Evolutionary conservation across 2,113 vertebrate species (phyloP).

Genomic region (Pithys albifrons): DNA sequence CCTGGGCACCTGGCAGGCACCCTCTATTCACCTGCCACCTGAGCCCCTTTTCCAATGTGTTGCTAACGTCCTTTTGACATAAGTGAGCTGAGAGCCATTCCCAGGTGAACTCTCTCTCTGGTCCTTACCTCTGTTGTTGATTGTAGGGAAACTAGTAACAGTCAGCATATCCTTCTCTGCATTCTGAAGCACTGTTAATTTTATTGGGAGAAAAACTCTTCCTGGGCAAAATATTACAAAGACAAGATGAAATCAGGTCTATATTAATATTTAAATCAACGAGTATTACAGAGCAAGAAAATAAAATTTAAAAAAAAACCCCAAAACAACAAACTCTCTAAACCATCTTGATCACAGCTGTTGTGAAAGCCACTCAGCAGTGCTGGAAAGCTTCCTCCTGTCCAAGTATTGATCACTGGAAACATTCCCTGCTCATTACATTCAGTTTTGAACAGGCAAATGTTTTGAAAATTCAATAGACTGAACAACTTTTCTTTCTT

Average conservation of each 20-base stretch:
- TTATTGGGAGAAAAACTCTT: background rate
- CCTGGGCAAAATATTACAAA: constrained; percentile 25
- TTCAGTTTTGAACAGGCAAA: constrained; percentile 47
- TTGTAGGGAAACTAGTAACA: background rate
- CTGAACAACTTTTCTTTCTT: constrained; percentile 18
- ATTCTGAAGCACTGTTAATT: background rate
- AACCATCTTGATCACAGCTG: constrained; percentile 71
- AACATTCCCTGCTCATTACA: constrained; percentile 32
- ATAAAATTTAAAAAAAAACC: constrained; percentile 25
- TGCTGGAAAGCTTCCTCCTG: constrained; percentile 14
- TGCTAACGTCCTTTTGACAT: background rate
- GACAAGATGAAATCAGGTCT: constrained; percentile 10
- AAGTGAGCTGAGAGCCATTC: background rate
- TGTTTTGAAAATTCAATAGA: constrained; percentile 46
- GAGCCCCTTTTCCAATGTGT: background rate
- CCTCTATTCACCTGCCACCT: background rate
- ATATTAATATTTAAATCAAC: constrained; percentile 33
- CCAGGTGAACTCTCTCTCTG: background rate
- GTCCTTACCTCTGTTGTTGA: background rate
- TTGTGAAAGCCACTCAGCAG: constrained; percentile 29
- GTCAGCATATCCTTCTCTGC: background rate
- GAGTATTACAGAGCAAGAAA: constrained; percentile 20
- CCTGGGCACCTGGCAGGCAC: accelerated
- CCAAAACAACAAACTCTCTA: constrained; percentile 15
- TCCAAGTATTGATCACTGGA: constrained; percentile 44